phyloP scores from a whole-genome alignment of 2,113 vertebrate species.

The Mastomys natalensis region DNA sequence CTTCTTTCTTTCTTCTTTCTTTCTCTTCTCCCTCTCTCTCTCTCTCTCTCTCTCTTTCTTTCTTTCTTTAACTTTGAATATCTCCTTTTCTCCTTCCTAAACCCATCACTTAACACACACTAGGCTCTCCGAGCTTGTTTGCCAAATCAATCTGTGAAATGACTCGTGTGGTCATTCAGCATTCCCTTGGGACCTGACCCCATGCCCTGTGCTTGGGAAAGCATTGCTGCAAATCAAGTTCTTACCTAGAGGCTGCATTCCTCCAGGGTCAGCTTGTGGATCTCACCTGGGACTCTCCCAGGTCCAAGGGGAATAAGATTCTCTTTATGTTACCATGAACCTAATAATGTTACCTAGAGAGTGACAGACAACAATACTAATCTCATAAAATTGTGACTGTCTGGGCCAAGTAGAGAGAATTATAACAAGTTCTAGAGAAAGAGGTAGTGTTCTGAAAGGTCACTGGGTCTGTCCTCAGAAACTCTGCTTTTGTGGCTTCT shows the following conservation, averaged over 20 bases:
- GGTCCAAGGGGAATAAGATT: constrained; percentile 82
- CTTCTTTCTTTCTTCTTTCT: not conserved
- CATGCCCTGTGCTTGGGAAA: not conserved
- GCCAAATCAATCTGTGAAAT: not conserved
- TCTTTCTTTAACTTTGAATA: not conserved
- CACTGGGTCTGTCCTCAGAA: not conserved
- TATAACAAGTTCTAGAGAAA: constrained; percentile 81
- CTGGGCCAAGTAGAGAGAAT: constrained; percentile 83
- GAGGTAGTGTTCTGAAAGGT: constrained; percentile 52
- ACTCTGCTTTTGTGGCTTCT: not conserved
- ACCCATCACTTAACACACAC: not conserved
- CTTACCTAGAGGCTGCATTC: not conserved
- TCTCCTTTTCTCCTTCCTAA: constrained; percentile 25
- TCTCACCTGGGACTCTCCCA: constrained; percentile 74
- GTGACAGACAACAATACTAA: constrained; percentile 84
- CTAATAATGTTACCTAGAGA: constrained; percentile 86
- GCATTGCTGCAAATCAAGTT: not conserved
- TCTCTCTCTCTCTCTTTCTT: too few relatives aligned
- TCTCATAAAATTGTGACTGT: constrained; percentile 86
- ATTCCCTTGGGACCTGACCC: not conserved
- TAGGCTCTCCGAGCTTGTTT: not conserved
- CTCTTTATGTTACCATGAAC: constrained; percentile 85
- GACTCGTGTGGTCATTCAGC: not conserved
- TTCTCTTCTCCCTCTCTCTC: not conserved
- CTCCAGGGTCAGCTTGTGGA: not conserved